Conservation (phyloP, 30 jellyfish, hydroid and myxozoan genomes). For the Turritopsis dohrnii region DNA sequence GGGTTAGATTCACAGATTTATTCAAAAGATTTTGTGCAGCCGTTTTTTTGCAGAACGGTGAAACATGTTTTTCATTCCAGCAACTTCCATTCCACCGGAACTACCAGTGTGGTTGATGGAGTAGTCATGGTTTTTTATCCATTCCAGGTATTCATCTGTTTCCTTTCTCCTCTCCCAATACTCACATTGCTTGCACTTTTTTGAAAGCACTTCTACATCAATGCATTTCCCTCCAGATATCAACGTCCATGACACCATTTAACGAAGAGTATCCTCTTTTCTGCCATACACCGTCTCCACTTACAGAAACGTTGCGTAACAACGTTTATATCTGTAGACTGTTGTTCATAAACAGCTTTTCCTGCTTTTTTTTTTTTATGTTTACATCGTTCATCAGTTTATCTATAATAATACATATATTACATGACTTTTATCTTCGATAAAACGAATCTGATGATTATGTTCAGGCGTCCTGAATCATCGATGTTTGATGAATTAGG, state of each 20-base stretch:
- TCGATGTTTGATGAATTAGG: too few relatives aligned
- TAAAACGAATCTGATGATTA: too few relatives aligned
- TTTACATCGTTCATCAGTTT: too few relatives aligned
- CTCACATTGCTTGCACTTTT: constrained; percentile 30
- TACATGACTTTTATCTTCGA: too few relatives aligned
- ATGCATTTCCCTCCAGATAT: too few relatives aligned
- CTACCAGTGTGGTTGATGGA: constrained; percentile 35
- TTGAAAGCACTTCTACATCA: constrained; percentile 3
- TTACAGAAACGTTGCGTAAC: constrained; percentile 19
- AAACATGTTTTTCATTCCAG: constrained; percentile 25
- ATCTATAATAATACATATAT: too few relatives aligned
- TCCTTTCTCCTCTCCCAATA: constrained; percentile 10
- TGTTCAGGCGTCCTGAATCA: too few relatives aligned
- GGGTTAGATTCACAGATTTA: neutral
- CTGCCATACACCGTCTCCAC: too few relatives aligned
- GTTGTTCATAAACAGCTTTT: constrained; percentile 16
- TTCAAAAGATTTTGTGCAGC: too few relatives aligned
- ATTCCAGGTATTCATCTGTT: constrained; percentile 15
- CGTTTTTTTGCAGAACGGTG: constrained; percentile 28
- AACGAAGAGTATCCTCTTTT: too few relatives aligned
- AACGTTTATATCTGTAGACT: constrained; percentile 7
- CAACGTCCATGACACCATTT: too few relatives aligned
- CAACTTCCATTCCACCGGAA: constrained; percentile 46
- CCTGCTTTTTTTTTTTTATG: too few relatives aligned
- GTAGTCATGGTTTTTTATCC: constrained; percentile 36